Evolutionary conservation across 2,888 invertebrate genomes (phyloP).

Genomic region (Smittia aterrima): DNA sequence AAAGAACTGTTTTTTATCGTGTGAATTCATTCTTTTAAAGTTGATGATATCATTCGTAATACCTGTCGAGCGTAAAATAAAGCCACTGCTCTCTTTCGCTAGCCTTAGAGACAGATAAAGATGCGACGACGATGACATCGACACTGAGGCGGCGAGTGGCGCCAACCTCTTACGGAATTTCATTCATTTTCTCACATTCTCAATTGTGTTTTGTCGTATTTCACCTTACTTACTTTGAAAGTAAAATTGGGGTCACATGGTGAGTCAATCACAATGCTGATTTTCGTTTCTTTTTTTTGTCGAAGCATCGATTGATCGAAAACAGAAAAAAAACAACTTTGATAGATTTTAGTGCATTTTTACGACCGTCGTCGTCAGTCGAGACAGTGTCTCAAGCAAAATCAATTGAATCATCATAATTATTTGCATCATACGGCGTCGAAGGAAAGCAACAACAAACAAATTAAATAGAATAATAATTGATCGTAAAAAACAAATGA

Average conservation of each 20-base stretch:
- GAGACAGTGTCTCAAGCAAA: no score
- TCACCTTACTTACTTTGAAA: slow-evolving; percentile 21
- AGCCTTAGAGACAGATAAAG: not conserved
- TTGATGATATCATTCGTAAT: not conserved
- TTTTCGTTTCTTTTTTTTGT: not conserved
- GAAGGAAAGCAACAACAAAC: not conserved
- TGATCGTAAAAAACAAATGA: not conserved
- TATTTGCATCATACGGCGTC: no score
- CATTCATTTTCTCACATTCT: not conserved
- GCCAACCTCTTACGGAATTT: slow-evolving; percentile 37
- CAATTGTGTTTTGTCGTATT: slow-evolving; percentile 22
- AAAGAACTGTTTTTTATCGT: not conserved
- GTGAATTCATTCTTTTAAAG: not conserved
- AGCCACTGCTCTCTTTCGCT: slow-evolving; percentile 17
- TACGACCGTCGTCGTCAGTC: no score
- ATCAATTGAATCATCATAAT: no score
- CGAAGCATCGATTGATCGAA: not conserved
- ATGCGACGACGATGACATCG: slow-evolving; percentile 5
- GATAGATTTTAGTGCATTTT: no score
- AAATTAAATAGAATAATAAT: not conserved
- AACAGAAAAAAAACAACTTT: no score
- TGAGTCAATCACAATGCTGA: not conserved
- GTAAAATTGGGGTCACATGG: slow-evolving; percentile 31
- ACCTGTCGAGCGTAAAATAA: not conserved
- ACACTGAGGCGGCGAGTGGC: slow-evolving; percentile 25